These are phyloP conservation scores for Sialia sialis DNA, from an alignment of 2,113 vertebrate genomes.

Conservation along the genomic window DNA sequence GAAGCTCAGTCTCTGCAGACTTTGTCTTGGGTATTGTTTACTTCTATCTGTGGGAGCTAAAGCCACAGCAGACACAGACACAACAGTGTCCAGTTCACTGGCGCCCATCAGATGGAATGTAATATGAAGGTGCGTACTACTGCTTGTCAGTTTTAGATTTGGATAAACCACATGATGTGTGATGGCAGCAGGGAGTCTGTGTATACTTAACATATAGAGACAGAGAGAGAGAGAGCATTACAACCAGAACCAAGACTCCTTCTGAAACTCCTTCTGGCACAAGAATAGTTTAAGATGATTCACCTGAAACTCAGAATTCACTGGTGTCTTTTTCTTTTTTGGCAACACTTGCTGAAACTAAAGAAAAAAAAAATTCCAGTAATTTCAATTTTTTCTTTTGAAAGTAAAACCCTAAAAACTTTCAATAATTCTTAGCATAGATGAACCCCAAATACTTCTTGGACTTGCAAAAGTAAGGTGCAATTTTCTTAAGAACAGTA, in stretches of 20 bases:
- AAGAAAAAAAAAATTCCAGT: background rate
- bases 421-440: background rate
- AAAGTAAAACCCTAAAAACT: background rate
- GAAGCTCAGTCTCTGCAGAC: background rate
- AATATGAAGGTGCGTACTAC: background rate
- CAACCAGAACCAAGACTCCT: conserved; percentile 21
- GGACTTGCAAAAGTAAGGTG: conserved; percentile 10
- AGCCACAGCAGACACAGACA: conserved; percentile 1
- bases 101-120: background rate
- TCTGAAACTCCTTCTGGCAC: conserved; percentile 47
- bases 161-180: background rate
- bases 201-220: background rate
- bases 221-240: background rate
- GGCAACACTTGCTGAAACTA: background rate
- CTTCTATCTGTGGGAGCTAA: conserved; percentile 22
- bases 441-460: background rate
- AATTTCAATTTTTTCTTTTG: background rate
- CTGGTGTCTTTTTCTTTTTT: background rate
- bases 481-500: background rate
- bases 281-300: conserved; percentile 41
- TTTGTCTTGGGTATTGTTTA: conserved; percentile 21
- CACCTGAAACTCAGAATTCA: conserved; percentile 33
- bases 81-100: conserved; percentile 30
- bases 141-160: background rate
- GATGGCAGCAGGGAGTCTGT: conserved; percentile 2